Base-by-base conservation (phyloP, 2,113 vertebrate genomes). In the Blennius ocellaris region DNA sequence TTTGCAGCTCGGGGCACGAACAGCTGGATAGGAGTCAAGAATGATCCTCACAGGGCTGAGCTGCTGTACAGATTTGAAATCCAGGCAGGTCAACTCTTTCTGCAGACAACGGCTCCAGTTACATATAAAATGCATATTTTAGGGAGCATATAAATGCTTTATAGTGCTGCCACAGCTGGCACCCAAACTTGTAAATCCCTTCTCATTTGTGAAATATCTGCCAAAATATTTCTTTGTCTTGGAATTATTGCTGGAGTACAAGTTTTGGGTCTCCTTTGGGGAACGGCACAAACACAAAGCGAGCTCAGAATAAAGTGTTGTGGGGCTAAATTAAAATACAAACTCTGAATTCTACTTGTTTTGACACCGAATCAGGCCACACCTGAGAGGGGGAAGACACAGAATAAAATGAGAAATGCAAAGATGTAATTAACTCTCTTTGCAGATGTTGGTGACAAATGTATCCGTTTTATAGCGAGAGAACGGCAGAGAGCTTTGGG, bases 81-180 rank as follows among this genome's bases (percentile, higher is more conserved):
- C 65, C 60, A n/a, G 69, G 69, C 77, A 72, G 75, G 66, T 80
- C 76, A 64, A 84, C 56, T 67, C 51, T 66, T 57, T 68, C 11
- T 53, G 48, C 63, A 81, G 71, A 73, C 69, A 56, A 59, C 62
- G 51, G 77, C 45, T 81, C 81, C n/a, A 61, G 74, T 72, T 83
- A 76, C 88, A 90, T 75, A 83, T 85, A 44, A 79, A 80, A 85
- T 63, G 60, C 67, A 83, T 78, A 81, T 90, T 87, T 89, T 58
- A 78, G 76, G 48, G 72, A 78, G 72, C 77, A 38, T 74, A 82
- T 87, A 88, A 91, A 92, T 87, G 74, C 88, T 90, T 90, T 66
- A 90, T 62, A 67, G 82, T 76, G 53, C 74, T 64, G 69, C 74
- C 82, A 90, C 74, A 91, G 83, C 85, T 87, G 86, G 71, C 67